Evolutionary conservation across 2,113 vertebrate species (phyloP), one percentile per base, ranked within the genome.

Genomic region (Carettochelys insculpta): DNA sequence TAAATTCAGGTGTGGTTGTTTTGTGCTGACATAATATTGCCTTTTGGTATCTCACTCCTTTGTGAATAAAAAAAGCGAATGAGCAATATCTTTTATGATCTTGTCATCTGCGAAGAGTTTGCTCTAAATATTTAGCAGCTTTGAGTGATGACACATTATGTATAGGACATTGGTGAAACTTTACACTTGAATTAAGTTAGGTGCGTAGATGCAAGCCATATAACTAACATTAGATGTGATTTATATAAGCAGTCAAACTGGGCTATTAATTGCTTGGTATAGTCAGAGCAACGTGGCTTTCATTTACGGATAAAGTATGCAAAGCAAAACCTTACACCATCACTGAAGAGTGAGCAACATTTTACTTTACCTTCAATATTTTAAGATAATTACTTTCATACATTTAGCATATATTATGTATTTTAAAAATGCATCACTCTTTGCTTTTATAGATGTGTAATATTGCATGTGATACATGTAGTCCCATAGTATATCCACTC

Each of bases 301-400:
- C 95, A 89, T 27, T 56, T 75, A 83, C 82, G 38, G 78, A 52
- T 54, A 38, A 61, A 76, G 7, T 58, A 81, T 80, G 43, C 90
- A 51, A 41, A 56, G 58, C 73, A 41, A 80, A 95, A 54, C 77
- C 71, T 85, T 85, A 79, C 86, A 87, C 76, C 93, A 91, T 86
- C 17, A 1, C 78, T 89, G n/a, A 90, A 77, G 88, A 87, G 90
- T 92, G 65, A 89, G 85, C 45, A 94, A 3, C n/a, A 25, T 47
- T 85, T 92, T 48, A 38, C 89, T 78, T 94, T 94, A 76, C 89
- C 91, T 92, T 86, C 86, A 61, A 52, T 95, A 77, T 93, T 90
- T 93, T 85, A 92, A 22, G 89, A 95, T 53, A 90, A 71, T 82
- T 96, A 80, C 93, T 97, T 96, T 96, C 89, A 93, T 96, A 94